Conservation (phyloP, 2,888 invertebrate genomes). For the Uloborus plumipes region DNA sequence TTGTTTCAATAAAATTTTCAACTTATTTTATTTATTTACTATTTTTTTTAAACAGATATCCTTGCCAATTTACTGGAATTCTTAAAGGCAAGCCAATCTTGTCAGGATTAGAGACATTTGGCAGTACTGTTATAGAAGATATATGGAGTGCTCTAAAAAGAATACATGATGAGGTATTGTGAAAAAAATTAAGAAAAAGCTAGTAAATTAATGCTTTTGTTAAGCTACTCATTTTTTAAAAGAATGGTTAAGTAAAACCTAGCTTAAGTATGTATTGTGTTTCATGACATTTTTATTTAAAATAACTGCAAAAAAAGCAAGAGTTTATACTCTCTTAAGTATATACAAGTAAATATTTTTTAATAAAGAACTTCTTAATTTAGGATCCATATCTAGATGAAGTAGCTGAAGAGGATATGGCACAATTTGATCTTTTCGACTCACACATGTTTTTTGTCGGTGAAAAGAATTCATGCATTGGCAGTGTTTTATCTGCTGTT, state of each 20-base stretch:
- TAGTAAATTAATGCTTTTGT: neutral
- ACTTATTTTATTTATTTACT: too few relatives aligned
- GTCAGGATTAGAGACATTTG: constrained; percentile 71
- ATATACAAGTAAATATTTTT: neutral
- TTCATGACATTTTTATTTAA: too few relatives aligned
- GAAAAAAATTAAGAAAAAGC: neutral
- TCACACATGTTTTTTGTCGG: constrained; percentile 25
- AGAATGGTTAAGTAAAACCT: neutral
- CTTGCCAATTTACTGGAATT: constrained; percentile 71
- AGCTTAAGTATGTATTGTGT: neutral
- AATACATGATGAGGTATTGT: constrained; percentile 68
- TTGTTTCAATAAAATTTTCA: too few relatives aligned
- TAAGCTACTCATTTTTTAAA: neutral
- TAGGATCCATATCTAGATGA: constrained; percentile 67
- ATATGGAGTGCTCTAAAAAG: constrained; percentile 71
- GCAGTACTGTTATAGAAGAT: constrained; percentile 70
- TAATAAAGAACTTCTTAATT: constrained; percentile 30
- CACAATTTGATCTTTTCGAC: constrained; percentile 28
- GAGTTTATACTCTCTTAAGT: neutral
- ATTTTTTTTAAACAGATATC: constrained; percentile 68
- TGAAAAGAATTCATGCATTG: constrained; percentile 9
- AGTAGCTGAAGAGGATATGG: constrained; percentile 23
- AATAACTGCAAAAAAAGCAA: too few relatives aligned
- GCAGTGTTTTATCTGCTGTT: constrained; percentile 30
- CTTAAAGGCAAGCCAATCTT: constrained; percentile 70